Percentiles rank a stretch among this genome's conserved stretches.
Conservation (phyloP, 2,797 vertebrate genomes). For the Peromyscus aztecus region DNA sequence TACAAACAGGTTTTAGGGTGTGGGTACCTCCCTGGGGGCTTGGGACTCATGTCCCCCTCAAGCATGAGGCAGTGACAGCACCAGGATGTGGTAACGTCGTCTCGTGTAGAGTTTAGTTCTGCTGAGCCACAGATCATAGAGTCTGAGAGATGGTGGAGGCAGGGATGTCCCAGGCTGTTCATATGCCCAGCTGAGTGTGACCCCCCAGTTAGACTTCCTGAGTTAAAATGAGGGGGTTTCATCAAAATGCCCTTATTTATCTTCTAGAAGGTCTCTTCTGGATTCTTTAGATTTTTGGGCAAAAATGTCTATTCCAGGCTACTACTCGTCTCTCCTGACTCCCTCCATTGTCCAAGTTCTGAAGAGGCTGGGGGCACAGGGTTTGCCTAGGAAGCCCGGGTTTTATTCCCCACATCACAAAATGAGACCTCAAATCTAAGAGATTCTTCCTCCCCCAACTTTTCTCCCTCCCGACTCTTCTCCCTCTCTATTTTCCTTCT, state of each 20-base stretch:
- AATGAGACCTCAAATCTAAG: background rate
- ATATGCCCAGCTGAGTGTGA: background rate
- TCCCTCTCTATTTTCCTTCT: background rate
- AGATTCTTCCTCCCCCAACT: background rate
- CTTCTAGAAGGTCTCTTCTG: background rate
- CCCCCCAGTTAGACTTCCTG: background rate
- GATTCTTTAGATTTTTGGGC: constrained; percentile 58
- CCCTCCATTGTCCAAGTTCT: background rate
- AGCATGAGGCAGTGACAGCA: constrained; percentile 70
- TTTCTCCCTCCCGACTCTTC: too few species aligned
- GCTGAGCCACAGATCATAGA: constrained; percentile 67
- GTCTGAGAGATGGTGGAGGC: constrained; percentile 64
- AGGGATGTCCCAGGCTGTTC: constrained; percentile 67
- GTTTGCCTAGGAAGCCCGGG: background rate
- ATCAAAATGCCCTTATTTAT: constrained; percentile 9
- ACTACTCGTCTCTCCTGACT: background rate
- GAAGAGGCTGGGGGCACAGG: rapidly evolving
- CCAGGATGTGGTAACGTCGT: constrained; percentile 61
- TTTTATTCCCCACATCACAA: too few species aligned
- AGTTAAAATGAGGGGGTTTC: background rate
- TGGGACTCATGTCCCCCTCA: constrained; percentile 75
- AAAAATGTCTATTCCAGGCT: constrained; percentile 32
- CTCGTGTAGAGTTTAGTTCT: constrained; percentile 41
- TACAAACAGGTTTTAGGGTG: background rate
- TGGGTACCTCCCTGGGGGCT: constrained; percentile 49